These are phyloP conservation scores for Haplotaxodon microlepis DNA, from an alignment of 2,113 vertebrate genomes.

Conservation along the genomic window DNA sequence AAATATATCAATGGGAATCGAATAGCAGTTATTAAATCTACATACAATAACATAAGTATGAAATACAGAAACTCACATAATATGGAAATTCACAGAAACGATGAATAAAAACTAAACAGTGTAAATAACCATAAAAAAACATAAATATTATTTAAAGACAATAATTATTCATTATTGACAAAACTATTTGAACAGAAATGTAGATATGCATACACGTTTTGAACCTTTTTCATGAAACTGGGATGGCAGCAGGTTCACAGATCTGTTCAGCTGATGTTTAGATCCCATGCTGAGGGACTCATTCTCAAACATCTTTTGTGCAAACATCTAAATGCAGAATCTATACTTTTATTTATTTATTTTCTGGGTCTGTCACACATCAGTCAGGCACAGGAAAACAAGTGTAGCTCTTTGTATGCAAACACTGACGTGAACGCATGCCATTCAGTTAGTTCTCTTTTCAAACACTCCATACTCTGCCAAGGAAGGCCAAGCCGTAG, in stretches of 20 bases:
- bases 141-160: neutral
- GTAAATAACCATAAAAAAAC: neutral
- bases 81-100: neutral
- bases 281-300: neutral
- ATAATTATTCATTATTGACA: neutral
- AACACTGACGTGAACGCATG: constrained; percentile 33
- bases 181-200: neutral
- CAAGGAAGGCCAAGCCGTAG: constrained; percentile 56
- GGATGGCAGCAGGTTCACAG: neutral
- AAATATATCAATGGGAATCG: neutral
- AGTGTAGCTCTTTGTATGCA: constrained; percentile 45
- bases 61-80: neutral
- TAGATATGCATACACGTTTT: neutral
- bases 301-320: constrained; percentile 29
- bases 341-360: neutral
- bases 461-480: constrained; percentile 40
- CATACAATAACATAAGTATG: too few relatives aligned
- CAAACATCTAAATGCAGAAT: constrained; percentile 11
- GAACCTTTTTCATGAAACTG: neutral
- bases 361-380: neutral
- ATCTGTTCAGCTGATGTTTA: neutral
- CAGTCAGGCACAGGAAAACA: constrained; percentile 16
- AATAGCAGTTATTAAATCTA: neutral
- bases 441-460: constrained; percentile 55
- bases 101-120: neutral